phyloP scores from a whole-genome alignment of 1,140 invertebrate genomes.

The Mya arenaria region DNA sequence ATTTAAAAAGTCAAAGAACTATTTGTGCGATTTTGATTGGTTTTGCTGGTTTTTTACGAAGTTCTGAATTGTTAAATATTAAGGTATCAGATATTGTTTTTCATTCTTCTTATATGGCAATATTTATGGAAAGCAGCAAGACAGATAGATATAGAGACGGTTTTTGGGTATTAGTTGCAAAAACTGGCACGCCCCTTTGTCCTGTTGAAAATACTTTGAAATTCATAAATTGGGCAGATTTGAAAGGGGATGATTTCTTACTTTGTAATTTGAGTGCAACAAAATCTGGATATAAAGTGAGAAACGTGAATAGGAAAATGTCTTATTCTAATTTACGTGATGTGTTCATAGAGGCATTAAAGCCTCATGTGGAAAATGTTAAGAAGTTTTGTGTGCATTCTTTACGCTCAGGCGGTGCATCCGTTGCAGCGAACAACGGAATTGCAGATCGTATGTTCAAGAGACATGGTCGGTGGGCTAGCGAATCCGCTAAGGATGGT shows the following conservation, averaged over 20 bases:
- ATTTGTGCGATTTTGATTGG: constrained; percentile 13
- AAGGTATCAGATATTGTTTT: constrained; percentile 19
- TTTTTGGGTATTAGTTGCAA: not conserved
- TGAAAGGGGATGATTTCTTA: not conserved
- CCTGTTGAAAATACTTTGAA: constrained; percentile 15
- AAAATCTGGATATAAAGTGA: not conserved
- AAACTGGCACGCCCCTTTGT: constrained; percentile 5
- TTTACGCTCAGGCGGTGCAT: constrained; percentile 34
- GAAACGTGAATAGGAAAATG: not conserved
- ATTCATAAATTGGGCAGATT: not conserved
- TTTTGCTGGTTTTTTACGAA: constrained; percentile 27
- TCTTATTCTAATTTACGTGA: too few relatives aligned
- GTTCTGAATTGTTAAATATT: constrained; percentile 34
- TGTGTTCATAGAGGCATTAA: too few relatives aligned
- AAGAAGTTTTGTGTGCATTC: constrained; percentile 30
- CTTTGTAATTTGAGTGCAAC: constrained; percentile 15
- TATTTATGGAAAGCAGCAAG: constrained; percentile 33
- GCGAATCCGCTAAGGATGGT: constrained; percentile 32
- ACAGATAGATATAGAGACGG: constrained; percentile 29
- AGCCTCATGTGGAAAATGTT: too few relatives aligned
- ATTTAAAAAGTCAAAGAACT: constrained; percentile 23
- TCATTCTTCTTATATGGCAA: constrained; percentile 5
- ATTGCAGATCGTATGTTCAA: constrained; percentile 43
- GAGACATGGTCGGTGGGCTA: constrained; percentile 39
- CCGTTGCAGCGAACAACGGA: constrained; percentile 10